Conservation (phyloP, 2,888 invertebrate species). For the Apamea monoglypha region DNA sequence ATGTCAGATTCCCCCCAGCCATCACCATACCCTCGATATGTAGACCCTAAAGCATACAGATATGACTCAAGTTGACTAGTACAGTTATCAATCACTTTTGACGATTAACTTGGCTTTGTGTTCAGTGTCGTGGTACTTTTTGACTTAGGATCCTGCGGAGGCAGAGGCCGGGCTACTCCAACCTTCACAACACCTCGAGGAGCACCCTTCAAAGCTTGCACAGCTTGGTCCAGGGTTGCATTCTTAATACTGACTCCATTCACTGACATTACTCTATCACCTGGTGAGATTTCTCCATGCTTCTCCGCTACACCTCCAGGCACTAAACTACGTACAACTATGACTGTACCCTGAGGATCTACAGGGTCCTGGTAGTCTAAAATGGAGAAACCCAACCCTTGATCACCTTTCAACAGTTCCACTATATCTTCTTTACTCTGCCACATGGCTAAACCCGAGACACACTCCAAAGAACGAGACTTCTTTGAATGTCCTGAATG, state of each 20-base stretch:
- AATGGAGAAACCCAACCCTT: slow-evolving; percentile 99
- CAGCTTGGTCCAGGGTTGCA: slow-evolving; percentile 98
- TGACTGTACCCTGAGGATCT: slow-evolving; percentile 98
- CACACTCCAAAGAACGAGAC: slow-evolving; percentile 98
- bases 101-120: slow-evolving; percentile 85
- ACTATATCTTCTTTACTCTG: slow-evolving; percentile 97
- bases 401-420: slow-evolving; percentile 97
- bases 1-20: slow-evolving; percentile 52
- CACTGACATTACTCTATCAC: slow-evolving; percentile 97
- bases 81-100: slow-evolving; percentile 72
- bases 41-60: slow-evolving; percentile 78
- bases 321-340: slow-evolving; percentile 98
- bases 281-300: slow-evolving; percentile 98
- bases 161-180: slow-evolving; percentile 97
- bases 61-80: slow-evolving; percentile 88
- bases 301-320: slow-evolving; percentile 99
- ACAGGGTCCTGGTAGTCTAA: slow-evolving; percentile 99
- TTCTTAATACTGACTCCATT: slow-evolving; percentile 97
- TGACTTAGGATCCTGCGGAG: slow-evolving; percentile 84
- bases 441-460: slow-evolving; percentile 99
- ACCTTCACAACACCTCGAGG: slow-evolving; percentile 96
- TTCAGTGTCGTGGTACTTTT: slow-evolving; percentile 85
- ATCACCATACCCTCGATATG: slow-evolving; percentile 75
- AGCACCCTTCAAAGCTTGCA: slow-evolving; percentile 98
- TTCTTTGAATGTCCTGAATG: slow-evolving; percentile 92